Base-by-base conservation (phyloP, 2,113 vertebrate species). In the Pogona vitticeps region DNA sequence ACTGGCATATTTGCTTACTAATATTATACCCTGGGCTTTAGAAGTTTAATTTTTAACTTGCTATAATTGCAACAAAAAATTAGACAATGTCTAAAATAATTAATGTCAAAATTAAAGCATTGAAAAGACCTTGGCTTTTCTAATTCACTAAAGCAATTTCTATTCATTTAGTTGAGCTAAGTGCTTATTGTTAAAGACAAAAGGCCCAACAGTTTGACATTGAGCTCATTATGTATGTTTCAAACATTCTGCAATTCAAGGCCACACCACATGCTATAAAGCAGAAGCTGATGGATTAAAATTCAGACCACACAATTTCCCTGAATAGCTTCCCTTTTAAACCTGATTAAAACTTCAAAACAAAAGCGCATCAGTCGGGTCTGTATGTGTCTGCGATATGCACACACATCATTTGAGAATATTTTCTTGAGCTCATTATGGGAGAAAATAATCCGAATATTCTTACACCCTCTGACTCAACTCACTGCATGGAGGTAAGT, bases 71-170 rank as follows among this genome's bases (percentile, higher is more conserved):
- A 93, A 95, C 90, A 75, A 81, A 63, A 77, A 95, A 92, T 92
- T 95, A 94, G 84, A 92, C 91, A 88, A 58, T 89, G 93, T 93
- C 93, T 85, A 90, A 89, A 93, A 92, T 94, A 94, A 95, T 96
- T 95, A 95, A 92, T 80, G 90, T 92, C 93, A 91, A 90, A 73
- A 83, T 94, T 85, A 88, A 73, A 78, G 85, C 91, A 90, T 75
- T 90, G 89, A 92, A 95, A 96, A 89, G 96, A 93, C 94, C 94
- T 90, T 91, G 93, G 93, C 95, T 97, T 98, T 98, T 96, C 97
- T 98, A 97, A 98, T 97, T 98, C 97, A 98, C 96, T 97, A 96
- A 97, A 97, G 96, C 95, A 96, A 98, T 98, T 97, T 97, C 96
- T 97, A 97, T 97, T 98, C 97, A 97, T 97, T 98, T 97, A 97